These are phyloP conservation scores for Listronotus bonariensis DNA, from an alignment of 1,140 invertebrate genomes.

Conservation along the genomic window DNA sequence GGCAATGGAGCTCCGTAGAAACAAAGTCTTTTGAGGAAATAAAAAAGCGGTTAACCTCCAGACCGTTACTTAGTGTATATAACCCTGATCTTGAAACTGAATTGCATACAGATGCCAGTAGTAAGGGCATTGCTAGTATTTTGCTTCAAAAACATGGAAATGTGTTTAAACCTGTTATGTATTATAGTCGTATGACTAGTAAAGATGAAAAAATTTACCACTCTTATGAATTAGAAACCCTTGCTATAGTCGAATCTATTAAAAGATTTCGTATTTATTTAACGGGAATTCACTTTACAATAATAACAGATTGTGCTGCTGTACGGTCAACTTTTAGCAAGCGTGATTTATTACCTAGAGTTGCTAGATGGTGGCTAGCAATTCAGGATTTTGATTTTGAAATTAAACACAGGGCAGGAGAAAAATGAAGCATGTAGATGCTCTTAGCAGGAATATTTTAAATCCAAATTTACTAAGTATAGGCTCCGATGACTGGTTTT, in stretches of 20 bases:
- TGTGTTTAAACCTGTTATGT: conserved; percentile 36
- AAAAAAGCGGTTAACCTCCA: conserved; percentile 10
- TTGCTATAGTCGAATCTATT: conserved; percentile 43
- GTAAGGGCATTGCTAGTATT: conserved; percentile 12
- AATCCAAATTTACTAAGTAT: background rate
- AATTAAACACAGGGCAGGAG: conserved; percentile 2
- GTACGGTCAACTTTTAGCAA: conserved; percentile 33
- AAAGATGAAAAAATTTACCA: conserved; percentile 46
- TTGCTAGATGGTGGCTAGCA: conserved; percentile 53
- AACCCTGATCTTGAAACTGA: conserved; percentile 33
- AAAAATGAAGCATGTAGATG: conserved; percentile 17
- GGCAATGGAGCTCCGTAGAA: conserved; percentile 9
- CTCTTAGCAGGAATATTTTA: conserved; percentile 4
- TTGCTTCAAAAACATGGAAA: conserved; percentile 26
- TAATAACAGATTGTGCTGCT: conserved; percentile 47
- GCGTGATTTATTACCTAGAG: conserved; percentile 37
- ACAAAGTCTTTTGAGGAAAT: conserved; percentile 1
- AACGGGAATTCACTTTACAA: conserved; percentile 36
- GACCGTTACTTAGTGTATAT: conserved; percentile 14
- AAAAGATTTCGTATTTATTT: conserved; percentile 45
- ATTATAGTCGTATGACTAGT: conserved; percentile 50
- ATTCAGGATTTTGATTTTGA: conserved; percentile 54
- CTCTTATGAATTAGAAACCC: conserved; percentile 27
- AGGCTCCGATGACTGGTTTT: background rate
- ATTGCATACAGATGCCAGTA: conserved; percentile 35